Base-by-base conservation (phyloP, 1,140 invertebrate species). In the Hylyphantes graminicola region DNA sequence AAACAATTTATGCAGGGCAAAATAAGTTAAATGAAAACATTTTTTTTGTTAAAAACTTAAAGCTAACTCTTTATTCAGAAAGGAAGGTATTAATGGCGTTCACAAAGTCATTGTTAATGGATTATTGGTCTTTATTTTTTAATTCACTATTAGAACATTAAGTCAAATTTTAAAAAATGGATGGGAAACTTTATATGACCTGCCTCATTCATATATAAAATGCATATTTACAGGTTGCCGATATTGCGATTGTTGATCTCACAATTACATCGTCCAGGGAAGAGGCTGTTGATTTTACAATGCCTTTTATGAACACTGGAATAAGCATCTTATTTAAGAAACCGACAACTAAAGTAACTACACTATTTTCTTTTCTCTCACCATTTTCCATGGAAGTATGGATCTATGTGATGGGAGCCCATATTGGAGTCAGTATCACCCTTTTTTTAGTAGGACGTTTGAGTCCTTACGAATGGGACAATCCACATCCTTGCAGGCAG, bases 281-380 rank as follows among this genome's bases (percentile, higher is more conserved):
- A 86, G 93, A 95, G 90, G 96, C 94, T 7, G 96, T 98, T 6
- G 96, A 98, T 89, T 98, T 98, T 89, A 97, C 96, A 13, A 96
- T 96, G 92, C 96, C 96, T 1, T 98, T 97, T 89, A 97, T 98
- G 96, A 96, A 96, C 90, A 92, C 97, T 75, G 96, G 93, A 11
- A 88, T 88, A 51, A 87, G 86, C 10, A 88, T 88, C 35, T 70
- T 88, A 13, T 87, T 86, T 78, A 87, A 85, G 65, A 87, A 87
- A 78, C 86, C 87, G 0, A 81, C 84, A 9, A 83, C 75, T n/a
- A 90, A 91, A 75, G 89, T 91, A 17, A 88, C 88, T 7, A 88
- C 89, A 48, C 81, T 90, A 19, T 87, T 92, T 88, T 88, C 88
- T 21, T 91, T 91, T 85, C 85, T 91, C 59, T 89, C 89, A 17